A percentile compares a stretch with the other conserved stretches of the same genome.
phyloP scores from a whole-genome alignment of 2,797 vertebrate species.

The Sebastes dallii region DNA sequence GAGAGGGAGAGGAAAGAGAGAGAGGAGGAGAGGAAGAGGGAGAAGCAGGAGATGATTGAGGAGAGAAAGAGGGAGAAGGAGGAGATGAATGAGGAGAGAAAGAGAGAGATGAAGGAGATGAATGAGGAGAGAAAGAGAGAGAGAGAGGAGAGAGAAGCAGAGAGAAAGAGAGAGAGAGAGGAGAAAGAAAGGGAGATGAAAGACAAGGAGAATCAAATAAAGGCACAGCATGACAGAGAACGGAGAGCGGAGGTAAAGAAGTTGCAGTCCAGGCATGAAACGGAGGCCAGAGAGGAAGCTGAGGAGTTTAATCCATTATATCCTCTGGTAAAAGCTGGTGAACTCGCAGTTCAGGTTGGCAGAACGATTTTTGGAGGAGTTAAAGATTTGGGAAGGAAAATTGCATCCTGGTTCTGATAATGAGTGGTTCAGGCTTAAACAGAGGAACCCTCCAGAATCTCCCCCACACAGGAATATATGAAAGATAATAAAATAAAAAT shows the following conservation, averaged over 20 bases:
- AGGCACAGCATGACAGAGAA: background rate
- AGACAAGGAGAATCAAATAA: background rate
- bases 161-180: background rate
- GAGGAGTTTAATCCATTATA: background rate
- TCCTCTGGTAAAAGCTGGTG: background rate
- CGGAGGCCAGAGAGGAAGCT: background rate
- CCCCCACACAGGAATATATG: no score
- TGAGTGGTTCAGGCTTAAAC: no score
- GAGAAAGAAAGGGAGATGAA: background rate
- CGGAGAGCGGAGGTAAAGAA: background rate
- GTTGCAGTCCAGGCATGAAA: accelerated
- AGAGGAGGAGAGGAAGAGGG: background rate
- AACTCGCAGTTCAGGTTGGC: background rate
- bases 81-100: no score
- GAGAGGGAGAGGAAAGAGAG: no score
- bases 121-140: background rate
- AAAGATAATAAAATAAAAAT: no score
- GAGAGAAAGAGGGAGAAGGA: no score
- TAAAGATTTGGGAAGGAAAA: accelerated
- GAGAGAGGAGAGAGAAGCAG: background rate
- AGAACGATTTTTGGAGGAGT: accelerated
- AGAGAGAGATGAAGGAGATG: background rate
- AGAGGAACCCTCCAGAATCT: background rate
- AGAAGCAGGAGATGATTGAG: no score
- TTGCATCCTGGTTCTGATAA: no score